These are phyloP conservation scores for Camponotus fellah DNA, from an alignment of 2,888 invertebrate genomes.

Conservation along the genomic window DNA sequence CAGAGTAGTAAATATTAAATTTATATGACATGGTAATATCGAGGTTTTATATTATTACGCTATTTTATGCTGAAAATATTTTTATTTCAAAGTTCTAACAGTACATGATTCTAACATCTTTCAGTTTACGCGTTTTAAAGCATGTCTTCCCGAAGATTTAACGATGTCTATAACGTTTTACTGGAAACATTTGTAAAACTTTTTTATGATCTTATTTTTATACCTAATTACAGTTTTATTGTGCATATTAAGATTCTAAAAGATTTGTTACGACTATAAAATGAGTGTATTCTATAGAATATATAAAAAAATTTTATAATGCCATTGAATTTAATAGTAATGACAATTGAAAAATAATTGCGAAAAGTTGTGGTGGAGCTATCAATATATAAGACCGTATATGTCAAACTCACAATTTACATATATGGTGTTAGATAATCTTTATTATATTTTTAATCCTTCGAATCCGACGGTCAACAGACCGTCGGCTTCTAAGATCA, in stretches of 20 bases:
- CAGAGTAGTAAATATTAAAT: constrained; percentile 7
- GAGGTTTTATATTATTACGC: not conserved
- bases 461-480: not conserved
- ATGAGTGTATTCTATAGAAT: not conserved
- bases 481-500: constrained; percentile 16
- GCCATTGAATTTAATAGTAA: not conserved
- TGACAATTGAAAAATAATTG: not conserved
- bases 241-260: not conserved
- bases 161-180: not conserved
- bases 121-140: not conserved
- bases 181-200: not conserved
- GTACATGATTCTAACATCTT: not conserved
- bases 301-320: not conserved
- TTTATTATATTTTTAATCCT: not conserved
- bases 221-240: not conserved
- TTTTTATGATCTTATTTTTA: not conserved
- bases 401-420: not conserved
- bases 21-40: constrained; percentile 3
- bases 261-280: not conserved
- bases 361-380: not conserved
- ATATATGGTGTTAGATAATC: not conserved
- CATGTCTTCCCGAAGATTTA: not conserved
- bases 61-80: not conserved
- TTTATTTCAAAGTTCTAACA: not conserved
- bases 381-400: not conserved